These are phyloP conservation scores for Lytechinus pictus DNA, from an alignment of 35 echinoderm and acorn worm species.

Conservation along the genomic window DNA sequence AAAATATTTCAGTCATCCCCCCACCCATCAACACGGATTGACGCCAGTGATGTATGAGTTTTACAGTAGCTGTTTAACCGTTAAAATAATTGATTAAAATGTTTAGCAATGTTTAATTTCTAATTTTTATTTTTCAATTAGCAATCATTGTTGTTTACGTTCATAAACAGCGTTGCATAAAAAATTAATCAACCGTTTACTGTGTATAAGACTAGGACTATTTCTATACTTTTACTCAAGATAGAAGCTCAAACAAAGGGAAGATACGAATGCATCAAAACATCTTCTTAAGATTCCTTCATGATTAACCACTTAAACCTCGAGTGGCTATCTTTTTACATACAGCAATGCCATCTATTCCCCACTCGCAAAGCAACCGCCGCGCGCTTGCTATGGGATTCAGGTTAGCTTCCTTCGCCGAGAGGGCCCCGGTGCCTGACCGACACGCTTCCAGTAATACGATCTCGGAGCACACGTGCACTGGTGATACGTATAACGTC, in stretches of 20 bases:
- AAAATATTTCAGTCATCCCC: too few species aligned
- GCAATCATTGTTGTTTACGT: too few species aligned
- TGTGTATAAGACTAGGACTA: too few species aligned
- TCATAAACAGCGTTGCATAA: too few species aligned
- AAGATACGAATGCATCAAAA: background rate
- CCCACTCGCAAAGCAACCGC: background rate
- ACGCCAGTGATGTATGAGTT: too few species aligned
- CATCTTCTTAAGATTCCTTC: background rate
- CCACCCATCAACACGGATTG: too few species aligned
- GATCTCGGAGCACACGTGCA: conserved; percentile 25
- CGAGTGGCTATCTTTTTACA: background rate
- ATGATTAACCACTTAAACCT: background rate
- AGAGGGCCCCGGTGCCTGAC: background rate
- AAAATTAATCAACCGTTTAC: too few species aligned
- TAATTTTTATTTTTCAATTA: too few species aligned
- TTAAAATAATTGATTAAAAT: too few species aligned
- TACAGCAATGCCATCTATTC: background rate
- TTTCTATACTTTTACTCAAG: background rate
- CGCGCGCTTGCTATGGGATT: background rate
- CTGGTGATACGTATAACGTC: conserved; percentile 10
- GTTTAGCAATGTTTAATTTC: too few species aligned
- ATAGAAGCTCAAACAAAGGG: background rate
- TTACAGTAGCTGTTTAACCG: too few species aligned
- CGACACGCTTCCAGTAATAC: background rate
- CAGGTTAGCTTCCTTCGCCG: background rate